Conservation (phyloP, 2,888 invertebrate species). For the Protonemura montana region DNA sequence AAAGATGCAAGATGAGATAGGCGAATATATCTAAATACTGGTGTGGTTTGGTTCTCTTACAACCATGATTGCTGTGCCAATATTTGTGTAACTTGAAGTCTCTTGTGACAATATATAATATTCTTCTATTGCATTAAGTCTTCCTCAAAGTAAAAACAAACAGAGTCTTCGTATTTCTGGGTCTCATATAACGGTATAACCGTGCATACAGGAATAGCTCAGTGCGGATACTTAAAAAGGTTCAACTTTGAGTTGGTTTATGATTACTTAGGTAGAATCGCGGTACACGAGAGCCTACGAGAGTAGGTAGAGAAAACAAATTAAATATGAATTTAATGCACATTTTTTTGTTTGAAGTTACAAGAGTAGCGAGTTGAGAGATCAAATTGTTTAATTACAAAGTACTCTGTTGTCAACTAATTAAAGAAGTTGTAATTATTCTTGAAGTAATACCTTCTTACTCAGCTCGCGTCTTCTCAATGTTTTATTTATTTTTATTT, state of each 20-base stretch:
- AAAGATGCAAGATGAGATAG: background rate
- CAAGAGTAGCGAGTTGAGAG: background rate
- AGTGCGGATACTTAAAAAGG: background rate
- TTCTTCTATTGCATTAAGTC: slow-evolving; percentile 5
- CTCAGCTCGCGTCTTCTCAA: background rate
- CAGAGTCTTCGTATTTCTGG: background rate
- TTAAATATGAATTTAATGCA: slow-evolving; percentile 17
- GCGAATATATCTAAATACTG: background rate
- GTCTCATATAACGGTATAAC: background rate
- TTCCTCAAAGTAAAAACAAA: background rate
- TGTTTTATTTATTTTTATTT: background rate
- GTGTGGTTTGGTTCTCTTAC: background rate
- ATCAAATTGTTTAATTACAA: slow-evolving; percentile 27
- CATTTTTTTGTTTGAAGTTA: background rate
- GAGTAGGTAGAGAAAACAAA: slow-evolving; percentile 3
- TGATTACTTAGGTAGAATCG: background rate
- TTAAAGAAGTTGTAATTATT: slow-evolving; percentile 16
- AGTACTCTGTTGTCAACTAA: slow-evolving; percentile 20
- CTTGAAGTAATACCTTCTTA: background rate
- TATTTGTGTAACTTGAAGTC: background rate
- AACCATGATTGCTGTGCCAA: background rate
- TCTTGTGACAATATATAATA: slow-evolving; percentile 12
- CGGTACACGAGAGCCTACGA: background rate
- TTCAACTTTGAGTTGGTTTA: background rate
- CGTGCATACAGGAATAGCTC: background rate